A percentile compares a stretch with the other conserved stretches of the same genome.
Conservation (phyloP, 2,797 vertebrate species). For the Stomatorhinus walkeri region DNA sequence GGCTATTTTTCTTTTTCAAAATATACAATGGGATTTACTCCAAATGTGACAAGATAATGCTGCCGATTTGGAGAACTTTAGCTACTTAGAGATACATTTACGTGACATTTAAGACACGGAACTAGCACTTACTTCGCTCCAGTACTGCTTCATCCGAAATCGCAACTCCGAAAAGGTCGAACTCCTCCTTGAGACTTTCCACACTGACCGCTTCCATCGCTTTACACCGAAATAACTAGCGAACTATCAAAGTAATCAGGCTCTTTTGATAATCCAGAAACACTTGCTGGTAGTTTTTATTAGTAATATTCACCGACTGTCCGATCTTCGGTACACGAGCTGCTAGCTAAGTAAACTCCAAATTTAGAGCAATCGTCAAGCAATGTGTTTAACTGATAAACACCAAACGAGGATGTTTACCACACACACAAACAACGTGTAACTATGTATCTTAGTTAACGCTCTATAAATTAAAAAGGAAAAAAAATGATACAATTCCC, state of each 20-base stretch:
- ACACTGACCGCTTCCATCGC: constrained; percentile 48
- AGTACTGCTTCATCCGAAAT: constrained; percentile 51
- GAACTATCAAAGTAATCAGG: neutral
- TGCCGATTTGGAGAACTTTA: neutral
- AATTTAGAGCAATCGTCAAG: neutral
- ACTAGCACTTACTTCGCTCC: constrained; percentile 57
- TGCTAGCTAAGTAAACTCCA: neutral
- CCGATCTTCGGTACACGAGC: neutral
- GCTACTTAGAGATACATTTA: neutral
- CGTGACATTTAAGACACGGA: neutral
- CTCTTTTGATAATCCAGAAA: neutral
- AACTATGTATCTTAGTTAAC: neutral
- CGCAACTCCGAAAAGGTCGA: constrained; percentile 54
- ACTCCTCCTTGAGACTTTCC: constrained; percentile 49
- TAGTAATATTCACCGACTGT: neutral
- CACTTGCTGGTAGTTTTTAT: neutral
- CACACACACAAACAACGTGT: neutral
- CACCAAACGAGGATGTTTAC: neutral
- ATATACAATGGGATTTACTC: neutral
- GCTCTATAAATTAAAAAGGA: neutral
- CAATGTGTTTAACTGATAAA: neutral
- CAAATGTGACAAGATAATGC: neutral
- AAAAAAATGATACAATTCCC: neutral
- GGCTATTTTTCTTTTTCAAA: neutral
- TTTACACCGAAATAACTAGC: neutral